Evolutionary conservation across 2,888 invertebrate genomes (phyloP).

Genomic region (Helleia helle): DNA sequence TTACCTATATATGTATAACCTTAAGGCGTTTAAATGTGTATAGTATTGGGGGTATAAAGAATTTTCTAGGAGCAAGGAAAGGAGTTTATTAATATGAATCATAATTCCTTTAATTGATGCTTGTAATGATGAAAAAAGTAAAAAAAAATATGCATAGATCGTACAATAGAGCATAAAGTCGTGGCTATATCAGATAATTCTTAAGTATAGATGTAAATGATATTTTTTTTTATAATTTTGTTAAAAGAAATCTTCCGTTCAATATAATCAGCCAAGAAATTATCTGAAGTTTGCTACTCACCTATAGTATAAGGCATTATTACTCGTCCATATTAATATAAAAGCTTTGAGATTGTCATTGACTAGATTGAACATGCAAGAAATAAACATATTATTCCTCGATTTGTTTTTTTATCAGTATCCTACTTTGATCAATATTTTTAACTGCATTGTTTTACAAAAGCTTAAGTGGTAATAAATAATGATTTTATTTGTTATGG

Average conservation of each 20-base stretch:
- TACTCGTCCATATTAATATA: not conserved
- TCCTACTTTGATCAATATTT: no score
- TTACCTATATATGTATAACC: no score
- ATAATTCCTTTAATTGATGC: no score
- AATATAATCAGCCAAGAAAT: not conserved
- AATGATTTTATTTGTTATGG: no score
- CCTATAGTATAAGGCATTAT: not conserved
- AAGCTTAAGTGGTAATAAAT: no score
- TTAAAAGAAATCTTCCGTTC: not conserved
- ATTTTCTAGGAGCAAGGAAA: no score
- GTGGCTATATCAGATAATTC: not conserved
- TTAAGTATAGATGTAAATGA: not conserved
- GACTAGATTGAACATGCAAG: constrained; percentile 1
- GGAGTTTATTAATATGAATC: no score
- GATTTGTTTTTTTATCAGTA: not conserved
- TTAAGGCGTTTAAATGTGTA: no score
- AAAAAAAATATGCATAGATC: not conserved
- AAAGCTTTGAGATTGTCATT: no score
- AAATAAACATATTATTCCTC: constrained; percentile 4
- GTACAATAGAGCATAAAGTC: not conserved
- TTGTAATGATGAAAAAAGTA: constrained; percentile 1
- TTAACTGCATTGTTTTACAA: no score
- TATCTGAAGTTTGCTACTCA: not conserved
- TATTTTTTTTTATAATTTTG: not conserved
- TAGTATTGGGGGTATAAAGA: not conserved